Base-by-base conservation (phyloP, 2,888 invertebrate species). In the Blastobasis lacticolella region DNA sequence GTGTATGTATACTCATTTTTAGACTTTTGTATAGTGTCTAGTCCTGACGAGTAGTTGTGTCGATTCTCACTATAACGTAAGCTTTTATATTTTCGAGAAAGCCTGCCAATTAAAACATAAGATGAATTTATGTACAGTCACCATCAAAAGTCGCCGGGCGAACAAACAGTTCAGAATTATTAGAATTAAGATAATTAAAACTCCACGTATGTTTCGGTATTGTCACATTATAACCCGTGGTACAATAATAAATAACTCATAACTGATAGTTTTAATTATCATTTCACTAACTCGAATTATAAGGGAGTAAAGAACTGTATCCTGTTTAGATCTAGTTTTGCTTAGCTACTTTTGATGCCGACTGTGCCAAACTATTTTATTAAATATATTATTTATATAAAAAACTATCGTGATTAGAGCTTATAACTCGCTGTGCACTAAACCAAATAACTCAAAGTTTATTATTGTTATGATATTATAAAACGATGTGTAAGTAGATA, bases 1-100 rank as follows among this genome's bases (percentile, higher is more conserved):
- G 78, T 87, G 86, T 81, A 75, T 84, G 85, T 83, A 69, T 78
- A 82, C 78, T 86, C 83, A 81, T 81, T 78, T 80, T 81, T 78
- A 76, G 74, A 78, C 74, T 78, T 23, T 61, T 67, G 66, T 77
- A 78, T 73, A 84, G 81, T 78, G 75, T 85, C 87, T 87, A 88
- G 87, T 87, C 86, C 76, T 78, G 78, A 75, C 71, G 73, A 77
- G 78, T 83, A 80, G 79, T 64, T 75, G 58, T 71, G 67, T 78
- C 72, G 82, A 83, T 82, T 85, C 84, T 85, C 81, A 84, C 72
- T 84, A 78, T 73, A 67, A 74, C 67, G 62, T 81, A 82, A 82
- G 81, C 75, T 75, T 81, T 67, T 67, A 67, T 72, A 68, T 73
- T 72, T 73, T 42, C 6, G 65, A 70, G 79, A 62, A 71, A 81